Evolutionary conservation across 2,113 vertebrate genomes (phyloP).

Genomic region (Notothenia coriiceps): DNA sequence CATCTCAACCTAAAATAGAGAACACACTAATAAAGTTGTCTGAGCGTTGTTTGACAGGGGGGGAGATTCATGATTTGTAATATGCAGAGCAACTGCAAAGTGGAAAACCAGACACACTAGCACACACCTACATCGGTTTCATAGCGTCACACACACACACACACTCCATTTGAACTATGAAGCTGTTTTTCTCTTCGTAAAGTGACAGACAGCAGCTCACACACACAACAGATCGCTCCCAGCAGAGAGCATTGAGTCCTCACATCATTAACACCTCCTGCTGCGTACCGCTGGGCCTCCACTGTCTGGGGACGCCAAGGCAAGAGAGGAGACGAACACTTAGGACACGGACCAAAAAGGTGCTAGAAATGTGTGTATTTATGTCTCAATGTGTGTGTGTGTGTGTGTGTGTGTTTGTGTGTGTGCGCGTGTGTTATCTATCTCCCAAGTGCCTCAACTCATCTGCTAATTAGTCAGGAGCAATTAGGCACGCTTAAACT

Average conservation of each 20-base stretch:
- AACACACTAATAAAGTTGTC: constrained; percentile 51
- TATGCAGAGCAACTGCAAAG: constrained; percentile 69
- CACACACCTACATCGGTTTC: constrained; percentile 26
- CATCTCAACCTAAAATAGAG: constrained; percentile 16
- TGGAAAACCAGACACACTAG: constrained; percentile 59
- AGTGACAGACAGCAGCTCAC: constrained; percentile 78
- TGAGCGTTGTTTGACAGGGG: constrained; percentile 51
- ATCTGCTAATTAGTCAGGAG: constrained; percentile 79
- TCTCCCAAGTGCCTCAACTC: constrained; percentile 71
- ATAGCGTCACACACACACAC: constrained; percentile 33
- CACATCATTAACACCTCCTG: constrained; percentile 82
- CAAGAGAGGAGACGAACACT: constrained; percentile 58
- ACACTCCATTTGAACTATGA: constrained; percentile 48
- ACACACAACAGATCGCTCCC: constrained; percentile 73
- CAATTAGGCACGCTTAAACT: constrained; percentile 76
- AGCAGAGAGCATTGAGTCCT: constrained; percentile 71
- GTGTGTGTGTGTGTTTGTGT: constrained; percentile 23
- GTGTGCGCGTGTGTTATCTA: constrained; percentile 2
- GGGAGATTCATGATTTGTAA: constrained; percentile 75
- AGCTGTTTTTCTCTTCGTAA: constrained; percentile 67
- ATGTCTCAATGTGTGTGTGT: constrained; percentile 18
- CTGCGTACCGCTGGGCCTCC: constrained; percentile 61
- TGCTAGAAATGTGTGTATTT: constrained; percentile 49
- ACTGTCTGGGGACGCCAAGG: constrained; percentile 60
- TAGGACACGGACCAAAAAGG: constrained; percentile 45